These are phyloP conservation scores for Propithecus perrieri DNA, from an alignment of 2,797 vertebrate species.

Conservation along the genomic window DNA sequence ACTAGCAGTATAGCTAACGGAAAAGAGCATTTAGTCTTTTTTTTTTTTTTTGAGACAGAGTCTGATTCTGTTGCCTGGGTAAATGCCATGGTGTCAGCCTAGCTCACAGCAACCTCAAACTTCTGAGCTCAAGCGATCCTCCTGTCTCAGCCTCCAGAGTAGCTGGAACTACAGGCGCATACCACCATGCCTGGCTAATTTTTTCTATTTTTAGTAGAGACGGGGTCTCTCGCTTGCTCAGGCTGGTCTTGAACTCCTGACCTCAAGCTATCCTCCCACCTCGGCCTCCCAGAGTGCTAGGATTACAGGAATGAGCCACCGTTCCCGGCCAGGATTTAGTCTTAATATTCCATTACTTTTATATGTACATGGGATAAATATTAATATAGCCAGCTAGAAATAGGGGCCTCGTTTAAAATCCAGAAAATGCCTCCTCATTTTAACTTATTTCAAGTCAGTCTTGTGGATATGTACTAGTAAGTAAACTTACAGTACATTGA, in stretches of 20 bases:
- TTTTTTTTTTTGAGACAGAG: background rate
- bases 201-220: too few species aligned
- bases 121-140: background rate
- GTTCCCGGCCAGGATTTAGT: background rate
- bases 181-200: too few species aligned
- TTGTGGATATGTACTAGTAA: background rate
- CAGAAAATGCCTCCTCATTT: conserved; percentile 5
- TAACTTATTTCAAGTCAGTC: conserved; percentile 14
- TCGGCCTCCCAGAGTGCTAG: too few species aligned
- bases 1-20: background rate
- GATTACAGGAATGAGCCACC: too few species aligned
- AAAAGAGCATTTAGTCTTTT: background rate
- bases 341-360: conserved; percentile 14
- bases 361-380: background rate
- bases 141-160: background rate
- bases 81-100: background rate
- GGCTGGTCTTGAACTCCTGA: too few species aligned
- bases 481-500: background rate
- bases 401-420: background rate
- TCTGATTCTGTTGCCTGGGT: background rate
- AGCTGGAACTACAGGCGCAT: too few species aligned
- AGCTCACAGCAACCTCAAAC: background rate
- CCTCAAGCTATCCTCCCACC: too few species aligned
- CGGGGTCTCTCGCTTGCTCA: too few species aligned
- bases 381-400: conserved; percentile 30